Conservation (phyloP, 2,888 invertebrate species). For the Tupiocoris notatus region DNA sequence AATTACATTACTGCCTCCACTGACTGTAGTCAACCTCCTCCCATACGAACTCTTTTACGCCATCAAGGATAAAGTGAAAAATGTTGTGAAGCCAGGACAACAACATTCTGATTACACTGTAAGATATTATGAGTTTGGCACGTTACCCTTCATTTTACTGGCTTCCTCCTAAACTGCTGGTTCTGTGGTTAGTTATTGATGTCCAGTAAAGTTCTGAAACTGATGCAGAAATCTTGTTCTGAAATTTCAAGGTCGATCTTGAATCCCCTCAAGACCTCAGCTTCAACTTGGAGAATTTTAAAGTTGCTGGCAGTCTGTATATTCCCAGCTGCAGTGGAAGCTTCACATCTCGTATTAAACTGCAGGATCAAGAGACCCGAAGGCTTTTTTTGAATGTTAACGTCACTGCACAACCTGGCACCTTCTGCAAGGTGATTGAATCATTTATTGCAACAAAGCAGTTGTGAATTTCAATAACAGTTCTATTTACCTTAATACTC, state of each 20-base stretch:
- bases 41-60: conserved; percentile 73
- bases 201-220: too few relatives aligned
- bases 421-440: conserved; percentile 61
- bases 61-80: conserved; percentile 56
- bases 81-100: conserved; percentile 49
- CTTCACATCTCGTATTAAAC: conserved; percentile 67
- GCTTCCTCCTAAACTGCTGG: not conserved
- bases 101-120: conserved; percentile 49
- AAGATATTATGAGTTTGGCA: too few relatives aligned
- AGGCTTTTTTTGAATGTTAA: conserved; percentile 73
- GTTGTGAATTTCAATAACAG: too few relatives aligned
- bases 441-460: too few relatives aligned
- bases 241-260: conserved; percentile 62
- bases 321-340: conserved; percentile 54
- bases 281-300: conserved; percentile 81
- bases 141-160: too few relatives aligned
- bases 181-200: too few relatives aligned
- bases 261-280: conserved; percentile 71
- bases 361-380: conserved; percentile 72
- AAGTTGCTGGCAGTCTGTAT: conserved; percentile 65
- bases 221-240: too few relatives aligned
- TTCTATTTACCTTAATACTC: too few relatives aligned
- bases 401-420: conserved; percentile 62
- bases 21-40: conserved; percentile 82
- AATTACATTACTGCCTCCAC: conserved; percentile 78